Base-by-base conservation (phyloP, 2,888 invertebrate species). In the Troglohyphantes excavatus region DNA sequence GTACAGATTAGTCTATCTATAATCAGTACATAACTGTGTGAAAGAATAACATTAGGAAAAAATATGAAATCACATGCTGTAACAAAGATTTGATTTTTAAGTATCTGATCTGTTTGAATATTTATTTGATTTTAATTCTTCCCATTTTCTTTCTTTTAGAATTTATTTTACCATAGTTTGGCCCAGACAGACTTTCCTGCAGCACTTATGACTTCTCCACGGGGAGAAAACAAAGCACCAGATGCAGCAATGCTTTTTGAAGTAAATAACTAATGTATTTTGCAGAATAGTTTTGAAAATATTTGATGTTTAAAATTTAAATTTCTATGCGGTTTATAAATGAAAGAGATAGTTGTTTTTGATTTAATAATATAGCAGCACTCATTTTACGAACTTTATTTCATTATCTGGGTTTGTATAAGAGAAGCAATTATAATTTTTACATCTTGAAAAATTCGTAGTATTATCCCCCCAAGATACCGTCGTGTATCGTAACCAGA, bases 131-230 rank as follows among this genome's bases (percentile, higher is more conserved):
- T 61, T 39, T 39, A 39, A 39, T 39, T 39, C 39, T 39, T 39
- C 9, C 7, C 13, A 39, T 39, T 6, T 39, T 67, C 76, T 1
- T 19, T 53, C 53, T 68, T 84, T 53, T 70, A 90, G 90, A 90
- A 90, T 79, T 72, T 90, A 79, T 90, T 90, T 65, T 90, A 84
- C 29, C 88, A 90, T 26, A 90, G 79, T 6, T 53, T 90, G 73
- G 90, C 83, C 17, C 83, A 88, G 29, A 81, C 67, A 53, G 90
- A 90, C 27, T 84, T 90, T 27, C 90, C 90, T 65, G 67, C 84
- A 68, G 68, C 33, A 11, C 82, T 73, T 59, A 27, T 72, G 17
- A 59, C 61, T 13, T 53, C 81, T 7, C 33, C 67, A 6, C 53
- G 23, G 2, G 53, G 39, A 21, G 61, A 33, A 39, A 70, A 83